Evolutionary conservation across 1,140 invertebrate genomes (phyloP).

Genomic region (Temnothorax nylanderi): DNA sequence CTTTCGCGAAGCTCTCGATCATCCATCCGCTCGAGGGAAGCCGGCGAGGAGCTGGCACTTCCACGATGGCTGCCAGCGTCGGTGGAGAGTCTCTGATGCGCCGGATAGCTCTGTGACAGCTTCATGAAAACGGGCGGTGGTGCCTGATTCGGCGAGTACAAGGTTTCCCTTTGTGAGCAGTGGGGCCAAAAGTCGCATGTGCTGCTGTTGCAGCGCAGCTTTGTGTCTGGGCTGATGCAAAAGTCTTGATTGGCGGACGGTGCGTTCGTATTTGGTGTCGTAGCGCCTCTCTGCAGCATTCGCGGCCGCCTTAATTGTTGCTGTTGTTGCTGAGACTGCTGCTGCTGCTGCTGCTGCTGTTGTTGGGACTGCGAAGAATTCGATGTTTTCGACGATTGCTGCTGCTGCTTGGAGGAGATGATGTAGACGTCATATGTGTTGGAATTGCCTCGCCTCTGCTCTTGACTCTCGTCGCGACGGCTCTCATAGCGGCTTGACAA

Average conservation of each 20-base stretch:
- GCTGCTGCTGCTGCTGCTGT: constrained; percentile 67
- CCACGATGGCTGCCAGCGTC: constrained; percentile 75
- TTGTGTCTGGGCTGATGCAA: constrained; percentile 76
- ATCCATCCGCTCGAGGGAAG: constrained; percentile 80
- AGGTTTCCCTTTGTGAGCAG: constrained; percentile 85
- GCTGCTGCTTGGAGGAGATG: constrained; percentile 82
- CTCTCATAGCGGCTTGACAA: constrained; percentile 82
- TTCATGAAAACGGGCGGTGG: constrained; percentile 82
- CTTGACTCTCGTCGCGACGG: constrained; percentile 80
- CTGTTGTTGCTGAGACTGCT: constrained; percentile 68
- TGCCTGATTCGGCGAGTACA: constrained; percentile 79
- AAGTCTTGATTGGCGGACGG: constrained; percentile 74
- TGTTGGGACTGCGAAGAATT: constrained; percentile 69
- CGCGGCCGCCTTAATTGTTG: constrained; percentile 77
- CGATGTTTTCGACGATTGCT: constrained; percentile 55
- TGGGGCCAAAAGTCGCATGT: constrained; percentile 88
- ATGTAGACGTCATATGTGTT: constrained; percentile 85
- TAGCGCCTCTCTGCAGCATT: constrained; percentile 84
- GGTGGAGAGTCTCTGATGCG: constrained; percentile 81
- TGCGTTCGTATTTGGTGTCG: constrained; percentile 81
- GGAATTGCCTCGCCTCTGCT: constrained; percentile 73
- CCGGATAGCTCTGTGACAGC: constrained; percentile 87
- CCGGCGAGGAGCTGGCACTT: constrained; percentile 81
- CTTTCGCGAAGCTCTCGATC: constrained; percentile 73
- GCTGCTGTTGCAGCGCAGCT: constrained; percentile 84